Evolutionary conservation across 2,797 vertebrate species (phyloP).

Genomic region (Menidia menidia): DNA sequence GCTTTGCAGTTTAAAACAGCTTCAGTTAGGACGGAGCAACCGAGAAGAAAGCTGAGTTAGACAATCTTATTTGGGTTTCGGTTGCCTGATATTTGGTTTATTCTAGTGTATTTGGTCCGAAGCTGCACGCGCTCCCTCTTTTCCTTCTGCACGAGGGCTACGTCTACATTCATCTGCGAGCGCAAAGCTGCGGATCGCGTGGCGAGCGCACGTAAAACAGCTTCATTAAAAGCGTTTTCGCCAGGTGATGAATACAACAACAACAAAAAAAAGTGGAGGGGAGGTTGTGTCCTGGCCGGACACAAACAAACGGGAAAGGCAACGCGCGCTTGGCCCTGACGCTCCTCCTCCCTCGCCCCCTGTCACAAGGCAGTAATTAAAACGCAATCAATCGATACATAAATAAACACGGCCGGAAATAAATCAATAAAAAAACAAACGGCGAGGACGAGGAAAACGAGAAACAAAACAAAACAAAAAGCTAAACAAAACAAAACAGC

Average conservation of each 20-base stretch:
- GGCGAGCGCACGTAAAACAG: conserved; percentile 56
- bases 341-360: conserved; percentile 83
- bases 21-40: conserved; percentile 46
- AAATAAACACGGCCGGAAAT: conserved; percentile 67
- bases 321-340: conserved; percentile 72
- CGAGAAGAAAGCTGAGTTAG: conserved; percentile 41
- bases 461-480: conserved; percentile 3
- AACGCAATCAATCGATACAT: conserved; percentile 88
- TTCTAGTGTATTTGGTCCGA: conserved; percentile 74
- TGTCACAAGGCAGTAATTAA: conserved; percentile 87
- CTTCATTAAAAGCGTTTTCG: conserved; percentile 50
- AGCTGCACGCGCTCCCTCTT: conserved; percentile 69
- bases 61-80: conserved; percentile 74
- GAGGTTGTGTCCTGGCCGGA: neutral
- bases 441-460: conserved; percentile 23
- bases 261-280: conserved; percentile 62
- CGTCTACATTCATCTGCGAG: conserved; percentile 67
- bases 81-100: conserved; percentile 73
- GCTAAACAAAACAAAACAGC: conserved; percentile 3
- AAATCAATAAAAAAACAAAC: conserved; percentile 64
- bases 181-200: conserved; percentile 63
- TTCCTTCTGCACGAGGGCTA: conserved; percentile 69
- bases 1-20: conserved; percentile 56
- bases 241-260: conserved; percentile 19
- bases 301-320: conserved; percentile 45